Percentiles rank a stretch among this genome's conserved stretches.
Conservation (phyloP, 2,113 vertebrate species). For the mouse (Mus musculus) region GRCm39 chr9:47294501-47295000, state of each 20-base stretch:
- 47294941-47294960: neutral
- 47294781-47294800: too few species aligned
- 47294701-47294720: neutral
- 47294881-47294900: neutral
- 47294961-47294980: neutral
- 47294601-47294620: neutral
- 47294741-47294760: neutral
- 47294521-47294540: neutral
- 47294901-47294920: neutral
- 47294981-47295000: neutral
- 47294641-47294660: neutral
- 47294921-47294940: neutral
- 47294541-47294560: constrained; percentile 4
- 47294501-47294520: neutral
- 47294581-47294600: neutral
- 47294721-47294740: neutral
- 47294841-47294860: neutral
- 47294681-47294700: neutral
- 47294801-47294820: too few species aligned
- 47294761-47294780: too few species aligned
- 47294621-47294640: neutral
- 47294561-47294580: neutral
- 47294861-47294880: neutral
- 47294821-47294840: neutral
- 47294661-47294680: neutral